Evolutionary conservation across 2,888 invertebrate species (phyloP).

Genomic region (Empis livida): DNA sequence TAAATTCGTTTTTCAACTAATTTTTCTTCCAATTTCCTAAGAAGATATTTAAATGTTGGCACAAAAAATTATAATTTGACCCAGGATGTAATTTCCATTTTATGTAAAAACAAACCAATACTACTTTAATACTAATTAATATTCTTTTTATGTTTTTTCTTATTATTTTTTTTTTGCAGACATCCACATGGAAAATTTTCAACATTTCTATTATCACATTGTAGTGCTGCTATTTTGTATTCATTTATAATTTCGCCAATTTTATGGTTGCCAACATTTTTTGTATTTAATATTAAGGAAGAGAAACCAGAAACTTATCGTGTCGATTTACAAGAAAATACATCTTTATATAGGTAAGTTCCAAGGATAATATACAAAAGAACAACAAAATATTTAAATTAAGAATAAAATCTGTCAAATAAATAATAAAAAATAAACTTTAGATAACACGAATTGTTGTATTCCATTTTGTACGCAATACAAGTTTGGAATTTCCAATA

Average conservation of each 20-base stretch:
- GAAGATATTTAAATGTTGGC: too few species aligned
- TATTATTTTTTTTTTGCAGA: slow-evolving; percentile 36
- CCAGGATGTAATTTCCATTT: not conserved
- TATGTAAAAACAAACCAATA: not conserved
- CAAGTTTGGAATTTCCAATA: not conserved
- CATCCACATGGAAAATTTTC: slow-evolving; percentile 64
- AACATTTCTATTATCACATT: slow-evolving; percentile 63
- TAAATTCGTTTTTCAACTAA: too few species aligned
- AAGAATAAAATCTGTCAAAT: too few species aligned
- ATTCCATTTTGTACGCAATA: too few species aligned
- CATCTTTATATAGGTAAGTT: slow-evolving; percentile 29
- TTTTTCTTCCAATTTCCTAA: too few species aligned
- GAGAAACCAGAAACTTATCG: slow-evolving; percentile 22
- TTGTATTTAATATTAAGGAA: slow-evolving; percentile 48
- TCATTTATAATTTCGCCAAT: slow-evolving; percentile 67
- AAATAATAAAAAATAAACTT: too few species aligned
- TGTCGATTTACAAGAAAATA: slow-evolving; percentile 24
- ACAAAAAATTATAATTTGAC: too few species aligned
- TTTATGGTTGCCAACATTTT: slow-evolving; percentile 71
- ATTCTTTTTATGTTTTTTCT: slow-evolving; percentile 2
- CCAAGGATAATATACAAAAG: too few species aligned
- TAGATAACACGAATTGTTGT: too few species aligned
- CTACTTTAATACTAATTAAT: not conserved
- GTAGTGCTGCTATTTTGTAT: slow-evolving; percentile 58
- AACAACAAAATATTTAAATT: too few species aligned